A percentile compares a stretch with the other conserved stretches of the same genome.
phyloP scores from a whole-genome alignment of 2,888 invertebrate genomes.

The Iselma pallidipennis region DNA sequence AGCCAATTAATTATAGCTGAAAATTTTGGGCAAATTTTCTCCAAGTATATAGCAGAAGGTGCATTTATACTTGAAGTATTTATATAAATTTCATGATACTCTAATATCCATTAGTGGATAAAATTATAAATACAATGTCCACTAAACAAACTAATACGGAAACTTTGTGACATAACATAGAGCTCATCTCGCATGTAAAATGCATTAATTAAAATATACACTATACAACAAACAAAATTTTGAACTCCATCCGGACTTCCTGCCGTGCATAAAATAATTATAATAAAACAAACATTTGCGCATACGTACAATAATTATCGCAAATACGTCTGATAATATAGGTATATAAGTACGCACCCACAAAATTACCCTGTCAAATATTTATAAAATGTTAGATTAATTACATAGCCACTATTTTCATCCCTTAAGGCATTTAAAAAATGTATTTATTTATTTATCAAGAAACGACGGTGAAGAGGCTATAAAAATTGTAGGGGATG shows the following conservation, averaged over 20 bases:
- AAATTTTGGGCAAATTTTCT: no score
- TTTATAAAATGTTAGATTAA: neutral
- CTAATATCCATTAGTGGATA: neutral
- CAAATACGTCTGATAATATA: neutral
- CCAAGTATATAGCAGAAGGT: no score
- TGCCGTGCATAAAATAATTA: conserved; percentile 10
- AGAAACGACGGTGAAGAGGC: neutral
- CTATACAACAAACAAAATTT: conserved; percentile 16
- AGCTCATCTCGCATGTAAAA: conserved; percentile 12
- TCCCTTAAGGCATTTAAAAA: neutral
- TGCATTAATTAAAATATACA: conserved; percentile 22
- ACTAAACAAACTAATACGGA: conserved; percentile 12
- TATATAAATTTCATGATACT: neutral
- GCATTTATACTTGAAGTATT: conserved; percentile 20
- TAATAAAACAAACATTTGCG: conserved; percentile 21
- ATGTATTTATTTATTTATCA: neutral
- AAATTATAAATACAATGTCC: conserved; percentile 9
- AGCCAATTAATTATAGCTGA: conserved; percentile 31
- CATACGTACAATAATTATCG: neutral
- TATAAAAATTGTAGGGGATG: neutral
- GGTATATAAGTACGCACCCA: neutral
- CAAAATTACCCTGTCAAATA: neutral
- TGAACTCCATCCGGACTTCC: neutral
- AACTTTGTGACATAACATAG: conserved; percentile 3
- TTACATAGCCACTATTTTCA: neutral